A percentile compares a stretch with the other conserved stretches of the same genome.
Conservation (phyloP, 2,888 invertebrate species). For the Thysanoteuthis rhombus region DNA sequence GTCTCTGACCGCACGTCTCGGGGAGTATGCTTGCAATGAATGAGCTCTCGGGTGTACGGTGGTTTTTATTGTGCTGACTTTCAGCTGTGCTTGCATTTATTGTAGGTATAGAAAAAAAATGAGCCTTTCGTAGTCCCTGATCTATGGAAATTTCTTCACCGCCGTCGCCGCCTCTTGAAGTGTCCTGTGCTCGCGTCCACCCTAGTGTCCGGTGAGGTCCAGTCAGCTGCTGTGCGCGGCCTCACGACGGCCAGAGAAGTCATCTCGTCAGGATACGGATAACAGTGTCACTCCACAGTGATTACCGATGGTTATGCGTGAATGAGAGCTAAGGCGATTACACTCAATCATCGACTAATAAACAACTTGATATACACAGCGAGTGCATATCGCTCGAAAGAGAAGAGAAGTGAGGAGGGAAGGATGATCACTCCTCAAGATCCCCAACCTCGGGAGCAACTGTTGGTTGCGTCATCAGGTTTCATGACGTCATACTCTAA, state of each 20-base stretch:
- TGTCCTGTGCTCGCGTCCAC: background rate
- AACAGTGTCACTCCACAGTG: too few species aligned
- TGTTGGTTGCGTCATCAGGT: background rate
- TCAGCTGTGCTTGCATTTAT: background rate
- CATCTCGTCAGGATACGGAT: background rate
- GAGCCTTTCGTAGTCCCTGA: background rate
- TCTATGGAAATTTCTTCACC: background rate
- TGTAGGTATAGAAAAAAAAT: background rate
- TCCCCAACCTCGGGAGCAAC: background rate
- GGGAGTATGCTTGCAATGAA: background rate
- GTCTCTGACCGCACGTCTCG: background rate
- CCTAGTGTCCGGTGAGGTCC: background rate
- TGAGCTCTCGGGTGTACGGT: background rate
- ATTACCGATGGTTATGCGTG: background rate
- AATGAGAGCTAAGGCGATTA: background rate
- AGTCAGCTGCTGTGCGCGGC: slow-evolving; percentile 12
- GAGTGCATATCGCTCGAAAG: too few species aligned
- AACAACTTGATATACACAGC: too few species aligned
- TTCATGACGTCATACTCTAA: background rate
- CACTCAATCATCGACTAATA: background rate
- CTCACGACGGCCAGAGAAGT: background rate
- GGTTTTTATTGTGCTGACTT: background rate
- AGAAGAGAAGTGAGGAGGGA: background rate
- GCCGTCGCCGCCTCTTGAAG: background rate
- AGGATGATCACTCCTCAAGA: background rate